A percentile compares a stretch with the other conserved stretches of the same genome.
phyloP scores from a whole-genome alignment of 2,797 vertebrate genomes.

The Arctocebus calabarensis region DNA sequence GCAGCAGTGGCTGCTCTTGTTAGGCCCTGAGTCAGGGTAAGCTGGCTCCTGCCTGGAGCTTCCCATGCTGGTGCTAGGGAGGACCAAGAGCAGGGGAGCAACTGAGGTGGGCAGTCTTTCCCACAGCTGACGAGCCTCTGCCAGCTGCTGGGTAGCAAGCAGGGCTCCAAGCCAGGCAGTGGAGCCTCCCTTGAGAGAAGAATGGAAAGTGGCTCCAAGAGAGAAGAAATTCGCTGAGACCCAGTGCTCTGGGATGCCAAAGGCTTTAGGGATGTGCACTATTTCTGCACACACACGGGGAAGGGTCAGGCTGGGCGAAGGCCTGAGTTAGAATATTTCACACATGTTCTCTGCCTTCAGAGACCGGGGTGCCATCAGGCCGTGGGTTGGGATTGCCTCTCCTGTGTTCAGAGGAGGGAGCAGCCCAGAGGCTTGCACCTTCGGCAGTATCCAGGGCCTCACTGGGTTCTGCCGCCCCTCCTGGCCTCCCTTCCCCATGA shows the following conservation, averaged over 20 bases:
- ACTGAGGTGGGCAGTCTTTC: fast-evolving
- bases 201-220: background rate
- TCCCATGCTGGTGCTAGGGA: no score
- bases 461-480: background rate
- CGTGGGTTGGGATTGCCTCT: fast-evolving
- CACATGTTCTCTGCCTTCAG: fast-evolving
- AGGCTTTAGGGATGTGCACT: background rate
- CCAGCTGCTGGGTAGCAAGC: fast-evolving
- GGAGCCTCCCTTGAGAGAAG: background rate
- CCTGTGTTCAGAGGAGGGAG: background rate
- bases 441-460: fast-evolving
- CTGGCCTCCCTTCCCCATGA: background rate
- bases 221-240: background rate
- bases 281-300: background rate
- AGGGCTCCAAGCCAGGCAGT: background rate
- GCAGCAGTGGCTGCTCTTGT: no score
- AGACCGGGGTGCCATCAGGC: background rate
- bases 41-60: no score
- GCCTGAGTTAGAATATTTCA: background rate
- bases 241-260: fast-evolving
- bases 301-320: fast-evolving
- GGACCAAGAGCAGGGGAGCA: fast-evolving
- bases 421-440: background rate
- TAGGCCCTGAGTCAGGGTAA: no score
- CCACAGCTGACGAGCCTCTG: background rate